Conservation (phyloP, 1,140 invertebrate genomes). For the Atta colombica region DNA sequence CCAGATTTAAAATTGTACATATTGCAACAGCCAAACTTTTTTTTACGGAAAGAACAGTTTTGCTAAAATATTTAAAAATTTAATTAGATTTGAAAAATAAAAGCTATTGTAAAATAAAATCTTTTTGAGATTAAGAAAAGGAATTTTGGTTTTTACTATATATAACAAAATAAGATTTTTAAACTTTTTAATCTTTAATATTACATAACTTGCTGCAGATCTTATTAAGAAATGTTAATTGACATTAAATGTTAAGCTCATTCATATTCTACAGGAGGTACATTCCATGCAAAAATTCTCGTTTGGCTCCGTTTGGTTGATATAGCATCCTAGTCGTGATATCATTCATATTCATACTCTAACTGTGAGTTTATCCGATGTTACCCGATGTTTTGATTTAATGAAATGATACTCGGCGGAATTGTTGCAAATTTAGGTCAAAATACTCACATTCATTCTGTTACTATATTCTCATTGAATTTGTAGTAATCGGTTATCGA, state of each 20-base stretch:
- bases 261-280: constrained; percentile 10
- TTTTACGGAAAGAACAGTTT: background rate
- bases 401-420: constrained; percentile 48
- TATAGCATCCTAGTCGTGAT: background rate
- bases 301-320: background rate
- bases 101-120: background rate
- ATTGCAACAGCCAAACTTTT: background rate
- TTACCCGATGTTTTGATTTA: constrained; percentile 50
- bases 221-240: constrained; percentile 26
- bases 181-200: constrained; percentile 23
- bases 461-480: constrained; percentile 17
- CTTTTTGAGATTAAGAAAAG: background rate
- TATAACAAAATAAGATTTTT: background rate
- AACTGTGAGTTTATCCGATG: constrained; percentile 28
- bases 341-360: constrained; percentile 54
- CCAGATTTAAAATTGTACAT: background rate
- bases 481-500: constrained; percentile 28
- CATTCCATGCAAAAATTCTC: constrained; percentile 31
- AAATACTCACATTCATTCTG: constrained; percentile 22
- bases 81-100: too few species aligned
- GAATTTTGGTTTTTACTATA: background rate
- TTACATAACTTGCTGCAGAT: background rate
- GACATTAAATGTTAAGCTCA: constrained; percentile 20
- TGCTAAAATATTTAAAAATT: too few species aligned
- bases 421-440: constrained; percentile 50